Evolutionary conservation across 2,797 vertebrate genomes (phyloP).

Genomic region (Gymnothorax javanicus): DNA sequence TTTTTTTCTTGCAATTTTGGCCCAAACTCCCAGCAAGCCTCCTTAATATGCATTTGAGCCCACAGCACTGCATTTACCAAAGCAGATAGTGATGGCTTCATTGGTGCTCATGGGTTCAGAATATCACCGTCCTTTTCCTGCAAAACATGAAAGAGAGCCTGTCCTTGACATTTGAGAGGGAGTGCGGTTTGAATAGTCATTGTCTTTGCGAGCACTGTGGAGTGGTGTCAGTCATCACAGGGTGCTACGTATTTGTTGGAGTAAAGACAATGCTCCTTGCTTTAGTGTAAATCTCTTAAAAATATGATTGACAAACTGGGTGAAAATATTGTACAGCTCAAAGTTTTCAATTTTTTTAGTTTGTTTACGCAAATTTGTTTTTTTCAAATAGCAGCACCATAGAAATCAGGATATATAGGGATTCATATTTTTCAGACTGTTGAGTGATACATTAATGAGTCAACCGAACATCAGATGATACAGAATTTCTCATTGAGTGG

Average conservation of each 20-base stretch:
- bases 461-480: slow-evolving; percentile 11
- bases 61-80: neutral
- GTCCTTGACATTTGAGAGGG: neutral
- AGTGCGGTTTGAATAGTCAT: neutral
- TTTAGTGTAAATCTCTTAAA: neutral
- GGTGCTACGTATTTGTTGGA: neutral
- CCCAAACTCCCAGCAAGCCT: neutral
- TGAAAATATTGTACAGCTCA: neutral
- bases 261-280: neutral
- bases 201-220: neutral
- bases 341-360: neutral
- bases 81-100: neutral
- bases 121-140: neutral
- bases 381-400: neutral
- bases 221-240: neutral
- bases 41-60: neutral
- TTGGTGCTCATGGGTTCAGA: neutral
- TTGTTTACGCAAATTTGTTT: neutral
- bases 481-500: neutral
- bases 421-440: neutral
- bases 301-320: neutral
- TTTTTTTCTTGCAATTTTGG: neutral
- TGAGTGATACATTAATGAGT: neutral
- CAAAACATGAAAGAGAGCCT: neutral
- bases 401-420: neutral